Conservation (phyloP, 2,888 invertebrate genomes). For the Antitype chi region DNA sequence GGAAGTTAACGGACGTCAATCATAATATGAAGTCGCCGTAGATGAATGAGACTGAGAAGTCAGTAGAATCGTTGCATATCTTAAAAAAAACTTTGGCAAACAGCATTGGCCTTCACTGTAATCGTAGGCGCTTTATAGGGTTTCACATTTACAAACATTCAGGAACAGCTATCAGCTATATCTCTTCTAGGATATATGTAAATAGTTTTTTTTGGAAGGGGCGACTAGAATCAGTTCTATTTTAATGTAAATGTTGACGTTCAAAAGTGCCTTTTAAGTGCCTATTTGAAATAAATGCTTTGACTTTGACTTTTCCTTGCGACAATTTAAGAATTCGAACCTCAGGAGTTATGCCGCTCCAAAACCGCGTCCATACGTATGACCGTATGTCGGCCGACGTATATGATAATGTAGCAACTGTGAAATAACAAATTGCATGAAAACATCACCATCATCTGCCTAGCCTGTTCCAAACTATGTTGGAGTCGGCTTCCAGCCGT, state of each 20-base stretch:
- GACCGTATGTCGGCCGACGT: no score
- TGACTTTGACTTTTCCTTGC: no score
- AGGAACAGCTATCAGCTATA: not conserved
- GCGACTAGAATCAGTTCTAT: no score
- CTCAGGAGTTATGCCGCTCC: not conserved
- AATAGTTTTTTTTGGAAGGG: no score
- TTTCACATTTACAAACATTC: not conserved
- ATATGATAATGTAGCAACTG: no score
- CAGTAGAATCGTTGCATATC: not conserved
- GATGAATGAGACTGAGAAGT: not conserved
- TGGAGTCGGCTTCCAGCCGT: no score
- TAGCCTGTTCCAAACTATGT: no score
- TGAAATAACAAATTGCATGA: not conserved
- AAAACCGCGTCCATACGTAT: not conserved
- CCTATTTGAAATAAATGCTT: no score
- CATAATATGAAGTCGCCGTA: not conserved
- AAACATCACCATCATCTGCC: not conserved
- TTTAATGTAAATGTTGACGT: no score
- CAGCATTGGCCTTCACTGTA: not conserved
- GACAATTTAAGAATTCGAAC: no score
- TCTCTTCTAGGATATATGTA: not conserved
- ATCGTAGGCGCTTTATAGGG: not conserved
- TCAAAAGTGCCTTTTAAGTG: no score
- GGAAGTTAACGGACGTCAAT: conserved; percentile 18
- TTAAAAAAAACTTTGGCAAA: not conserved